phyloP scores from a whole-genome alignment of 2,888 invertebrate genomes.

The Leptopilina drosophilae region DNA sequence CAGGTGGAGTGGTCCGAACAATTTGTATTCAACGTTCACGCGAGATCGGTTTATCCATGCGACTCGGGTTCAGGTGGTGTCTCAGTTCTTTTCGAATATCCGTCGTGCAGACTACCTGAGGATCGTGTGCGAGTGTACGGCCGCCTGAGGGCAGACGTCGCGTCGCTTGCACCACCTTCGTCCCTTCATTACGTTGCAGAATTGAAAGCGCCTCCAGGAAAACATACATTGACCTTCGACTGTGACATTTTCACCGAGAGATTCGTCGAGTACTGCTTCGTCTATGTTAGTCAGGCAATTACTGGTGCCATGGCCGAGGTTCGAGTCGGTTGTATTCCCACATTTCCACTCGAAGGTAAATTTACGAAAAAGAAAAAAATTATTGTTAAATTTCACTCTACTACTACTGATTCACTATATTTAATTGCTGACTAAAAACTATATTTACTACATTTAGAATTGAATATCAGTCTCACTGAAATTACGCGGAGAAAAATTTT shows the following conservation, averaged over 20 bases:
- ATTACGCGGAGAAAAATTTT: no score
- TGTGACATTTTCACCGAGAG: constrained; percentile 90
- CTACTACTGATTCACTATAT: no score
- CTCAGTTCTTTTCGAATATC: constrained; percentile 90
- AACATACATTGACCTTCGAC: constrained; percentile 87
- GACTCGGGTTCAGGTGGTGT: constrained; percentile 85
- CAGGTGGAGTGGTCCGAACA: constrained; percentile 91
- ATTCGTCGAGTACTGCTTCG: constrained; percentile 92
- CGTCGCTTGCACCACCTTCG: constrained; percentile 83
- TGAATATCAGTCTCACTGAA: no score
- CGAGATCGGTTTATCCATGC: constrained; percentile 90
- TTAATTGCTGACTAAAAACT: no score
- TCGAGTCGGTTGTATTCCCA: constrained; percentile 90
- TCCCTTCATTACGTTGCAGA: constrained; percentile 83
- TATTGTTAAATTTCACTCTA: no score
- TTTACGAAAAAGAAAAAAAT: constrained; percentile 60
- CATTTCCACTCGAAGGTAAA: constrained; percentile 87
- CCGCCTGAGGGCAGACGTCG: constrained; percentile 84
- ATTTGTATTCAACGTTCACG: constrained; percentile 91
- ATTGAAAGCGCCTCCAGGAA: constrained; percentile 83
- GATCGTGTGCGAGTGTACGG: constrained; percentile 90
- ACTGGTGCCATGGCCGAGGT: constrained; percentile 92
- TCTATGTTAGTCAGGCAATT: constrained; percentile 91
- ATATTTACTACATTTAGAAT: no score
- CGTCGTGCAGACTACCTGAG: constrained; percentile 87